Conservation (phyloP, 1,140 invertebrate species). For the Druon quercuslanigerum region DNA sequence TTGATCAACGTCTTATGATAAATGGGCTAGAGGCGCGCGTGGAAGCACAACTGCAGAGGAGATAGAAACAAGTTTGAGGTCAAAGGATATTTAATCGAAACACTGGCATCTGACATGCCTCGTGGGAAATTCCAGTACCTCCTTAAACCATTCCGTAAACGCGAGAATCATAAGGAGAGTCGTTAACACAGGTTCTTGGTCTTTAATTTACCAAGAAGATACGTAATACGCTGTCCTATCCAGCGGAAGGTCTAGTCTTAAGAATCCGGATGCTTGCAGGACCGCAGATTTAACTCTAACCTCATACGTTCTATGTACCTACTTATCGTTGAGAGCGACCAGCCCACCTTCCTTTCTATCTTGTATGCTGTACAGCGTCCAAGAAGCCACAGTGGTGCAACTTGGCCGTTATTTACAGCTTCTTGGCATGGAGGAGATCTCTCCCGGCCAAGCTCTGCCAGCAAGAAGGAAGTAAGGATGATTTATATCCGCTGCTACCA, state of each 20-base stretch:
- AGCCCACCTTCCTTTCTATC: slow-evolving; percentile 39
- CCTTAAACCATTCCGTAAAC: slow-evolving; percentile 16
- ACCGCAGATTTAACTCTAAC: slow-evolving; percentile 6
- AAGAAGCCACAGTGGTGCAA: slow-evolving; percentile 46
- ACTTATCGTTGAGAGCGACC: slow-evolving; percentile 37
- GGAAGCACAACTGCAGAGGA: not conserved
- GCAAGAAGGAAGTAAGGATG: slow-evolving; percentile 75
- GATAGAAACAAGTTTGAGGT: not conserved
- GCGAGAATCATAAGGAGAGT: slow-evolving; percentile 33
- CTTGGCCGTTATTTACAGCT: slow-evolving; percentile 72
- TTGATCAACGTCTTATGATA: slow-evolving; percentile 51
- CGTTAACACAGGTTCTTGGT: slow-evolving; percentile 34
- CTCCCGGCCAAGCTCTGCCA: slow-evolving; percentile 61
- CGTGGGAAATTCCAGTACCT: slow-evolving; percentile 33
- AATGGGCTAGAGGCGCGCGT: not conserved
- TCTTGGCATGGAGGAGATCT: slow-evolving; percentile 72
- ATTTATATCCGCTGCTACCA: slow-evolving; percentile 77
- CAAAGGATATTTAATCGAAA: slow-evolving; percentile 36
- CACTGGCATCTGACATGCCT: slow-evolving; percentile 20
- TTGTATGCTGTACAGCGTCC: not conserved
- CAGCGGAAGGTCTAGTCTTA: not conserved
- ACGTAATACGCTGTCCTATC: slow-evolving; percentile 38
- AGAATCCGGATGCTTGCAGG: slow-evolving; percentile 16
- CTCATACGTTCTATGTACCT: slow-evolving; percentile 7
- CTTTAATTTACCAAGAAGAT: slow-evolving; percentile 44